Evolutionary conservation across 2,888 invertebrate species (phyloP).

Genomic region (Hyppa rectilinea): DNA sequence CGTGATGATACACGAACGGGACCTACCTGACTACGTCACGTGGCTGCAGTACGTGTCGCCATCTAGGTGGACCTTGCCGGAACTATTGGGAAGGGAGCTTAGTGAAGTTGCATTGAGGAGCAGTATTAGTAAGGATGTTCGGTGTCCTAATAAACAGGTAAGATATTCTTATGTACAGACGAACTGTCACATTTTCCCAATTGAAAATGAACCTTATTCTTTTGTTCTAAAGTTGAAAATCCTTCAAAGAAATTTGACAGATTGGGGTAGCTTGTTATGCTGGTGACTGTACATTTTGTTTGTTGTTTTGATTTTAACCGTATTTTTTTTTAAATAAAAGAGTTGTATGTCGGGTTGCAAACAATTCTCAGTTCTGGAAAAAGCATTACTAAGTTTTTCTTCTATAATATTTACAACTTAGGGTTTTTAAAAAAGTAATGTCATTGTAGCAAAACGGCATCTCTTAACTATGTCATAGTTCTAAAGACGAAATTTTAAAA

Average conservation of each 20-base stretch:
- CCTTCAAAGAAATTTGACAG: too few relatives aligned
- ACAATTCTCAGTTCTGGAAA: not conserved
- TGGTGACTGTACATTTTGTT: too few relatives aligned
- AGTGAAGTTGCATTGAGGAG: slow-evolving; percentile 91
- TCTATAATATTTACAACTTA: not conserved
- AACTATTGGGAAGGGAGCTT: slow-evolving; percentile 92
- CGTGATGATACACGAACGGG: slow-evolving; percentile 92
- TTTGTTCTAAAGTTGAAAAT: too few relatives aligned
- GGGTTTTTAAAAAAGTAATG: not conserved
- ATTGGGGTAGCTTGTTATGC: too few relatives aligned
- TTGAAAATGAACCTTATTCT: too few relatives aligned
- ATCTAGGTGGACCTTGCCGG: slow-evolving; percentile 93
- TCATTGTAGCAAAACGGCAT: not conserved
- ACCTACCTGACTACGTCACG: slow-evolving; percentile 92
- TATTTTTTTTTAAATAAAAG: too few relatives aligned
- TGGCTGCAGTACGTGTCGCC: slow-evolving; percentile 94
- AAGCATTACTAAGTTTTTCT: not conserved
- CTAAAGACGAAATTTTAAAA: not conserved
- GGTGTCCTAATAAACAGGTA: slow-evolving; percentile 94
- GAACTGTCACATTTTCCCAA: too few relatives aligned
- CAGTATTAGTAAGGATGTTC: slow-evolving; percentile 85
- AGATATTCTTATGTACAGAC: too few relatives aligned
- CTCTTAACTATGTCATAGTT: not conserved
- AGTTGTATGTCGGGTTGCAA: not conserved
- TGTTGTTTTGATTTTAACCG: too few relatives aligned